Conservation (phyloP, 2,888 invertebrate genomes). For the Drosophila diplacantha region DNA sequence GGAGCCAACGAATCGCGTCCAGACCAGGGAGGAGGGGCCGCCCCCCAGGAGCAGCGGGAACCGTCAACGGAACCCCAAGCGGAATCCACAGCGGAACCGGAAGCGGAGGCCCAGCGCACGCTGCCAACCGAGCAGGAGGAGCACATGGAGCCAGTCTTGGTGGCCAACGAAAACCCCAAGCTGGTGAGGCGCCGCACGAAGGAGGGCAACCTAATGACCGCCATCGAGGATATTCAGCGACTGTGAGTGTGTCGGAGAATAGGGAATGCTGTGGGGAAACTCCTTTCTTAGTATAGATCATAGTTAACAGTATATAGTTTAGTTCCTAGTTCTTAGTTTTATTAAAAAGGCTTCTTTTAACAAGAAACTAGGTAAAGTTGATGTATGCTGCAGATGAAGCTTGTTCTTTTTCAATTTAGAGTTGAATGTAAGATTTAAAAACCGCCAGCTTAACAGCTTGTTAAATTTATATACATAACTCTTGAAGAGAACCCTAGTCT, state of each 20-base stretch:
- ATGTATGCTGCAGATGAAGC: too few species aligned
- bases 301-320: not conserved
- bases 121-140: not conserved
- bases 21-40: not conserved
- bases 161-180: not conserved
- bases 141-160: not conserved
- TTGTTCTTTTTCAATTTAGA: not conserved
- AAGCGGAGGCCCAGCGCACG: not conserved
- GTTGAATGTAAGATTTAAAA: too few species aligned
- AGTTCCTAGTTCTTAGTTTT: too few species aligned
- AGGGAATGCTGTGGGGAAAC: not conserved
- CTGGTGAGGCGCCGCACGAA: conserved; percentile 9
- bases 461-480: not conserved
- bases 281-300: too few species aligned
- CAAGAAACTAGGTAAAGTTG: too few species aligned
- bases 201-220: conserved; percentile 26
- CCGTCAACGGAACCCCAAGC: not conserved
- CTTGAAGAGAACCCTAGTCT: not conserved
- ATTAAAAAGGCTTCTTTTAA: too few species aligned
- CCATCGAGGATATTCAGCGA: conserved; percentile 54
- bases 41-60: not conserved
- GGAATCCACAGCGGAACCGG: not conserved
- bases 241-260: conserved; percentile 39
- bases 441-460: too few species aligned
- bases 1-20: conserved; percentile 24